Evolutionary conservation across 2,888 invertebrate species (phyloP).

Genomic region (Mylabris sibirica): DNA sequence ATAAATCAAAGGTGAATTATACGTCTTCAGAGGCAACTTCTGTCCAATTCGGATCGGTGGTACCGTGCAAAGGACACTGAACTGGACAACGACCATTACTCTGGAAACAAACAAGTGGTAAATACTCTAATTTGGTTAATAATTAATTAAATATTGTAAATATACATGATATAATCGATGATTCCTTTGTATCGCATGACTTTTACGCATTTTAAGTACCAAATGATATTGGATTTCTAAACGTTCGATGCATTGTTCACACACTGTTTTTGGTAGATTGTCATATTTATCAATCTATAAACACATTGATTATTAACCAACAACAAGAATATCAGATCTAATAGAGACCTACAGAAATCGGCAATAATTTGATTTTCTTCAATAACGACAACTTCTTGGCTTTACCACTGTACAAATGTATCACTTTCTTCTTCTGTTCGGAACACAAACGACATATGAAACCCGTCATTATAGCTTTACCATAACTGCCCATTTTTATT

Average conservation of each 20-base stretch:
- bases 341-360: conserved; percentile 73
- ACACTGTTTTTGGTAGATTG: conserved; percentile 74
- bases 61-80: conserved; percentile 54
- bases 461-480: conserved; percentile 80
- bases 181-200: conserved; percentile 51
- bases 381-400: conserved; percentile 77
- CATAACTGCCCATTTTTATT: conserved; percentile 78
- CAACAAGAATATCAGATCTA: neutral
- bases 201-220: conserved; percentile 62
- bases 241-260: conserved; percentile 65
- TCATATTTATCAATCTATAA: conserved; percentile 58
- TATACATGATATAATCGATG: conserved; percentile 57
- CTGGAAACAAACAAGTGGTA: conserved; percentile 42
- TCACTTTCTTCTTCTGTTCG: conserved; percentile 83
- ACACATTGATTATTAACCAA: conserved; percentile 10
- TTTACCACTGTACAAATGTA: conserved; percentile 84
- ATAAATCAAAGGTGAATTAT: conserved; percentile 15
- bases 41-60: conserved; percentile 42
- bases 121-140: too few species aligned
- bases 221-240: conserved; percentile 65
- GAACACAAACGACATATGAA: conserved; percentile 87
- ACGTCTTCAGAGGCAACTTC: conserved; percentile 33
- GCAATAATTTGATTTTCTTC: conserved; percentile 82
- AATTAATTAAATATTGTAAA: neutral
- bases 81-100: conserved; percentile 55